phyloP scores from a whole-genome alignment of 2,797 vertebrate species.

The Valencia hispanica region DNA sequence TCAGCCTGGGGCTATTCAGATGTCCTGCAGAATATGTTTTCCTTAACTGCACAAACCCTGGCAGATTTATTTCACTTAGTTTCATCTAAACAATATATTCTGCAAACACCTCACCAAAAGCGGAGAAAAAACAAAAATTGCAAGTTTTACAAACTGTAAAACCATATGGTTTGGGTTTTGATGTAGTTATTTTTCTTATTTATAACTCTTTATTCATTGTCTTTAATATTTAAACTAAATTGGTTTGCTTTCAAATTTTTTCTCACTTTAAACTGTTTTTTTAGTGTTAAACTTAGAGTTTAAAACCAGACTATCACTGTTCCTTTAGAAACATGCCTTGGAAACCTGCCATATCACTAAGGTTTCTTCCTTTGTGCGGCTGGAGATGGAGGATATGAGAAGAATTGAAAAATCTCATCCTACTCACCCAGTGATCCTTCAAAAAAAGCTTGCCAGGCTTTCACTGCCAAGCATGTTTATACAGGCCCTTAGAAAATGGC shows the following conservation, averaged over 20 bases:
- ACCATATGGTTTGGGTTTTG: not conserved
- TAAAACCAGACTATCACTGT: not conserved
- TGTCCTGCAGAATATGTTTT: too few species aligned
- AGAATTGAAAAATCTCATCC: constrained; percentile 49
- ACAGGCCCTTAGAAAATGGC: constrained; percentile 54
- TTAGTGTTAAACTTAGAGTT: not conserved
- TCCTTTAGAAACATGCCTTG: constrained; percentile 7
- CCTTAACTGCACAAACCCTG: not conserved
- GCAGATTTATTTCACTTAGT: not conserved
- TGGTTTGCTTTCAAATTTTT: not conserved
- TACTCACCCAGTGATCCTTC: constrained; percentile 61
- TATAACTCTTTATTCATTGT: not conserved
- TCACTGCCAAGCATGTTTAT: constrained; percentile 51
- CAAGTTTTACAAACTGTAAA: not conserved
- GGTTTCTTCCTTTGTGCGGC: constrained; percentile 23
- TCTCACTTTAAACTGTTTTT: not conserved
- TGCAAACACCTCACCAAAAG: not conserved
- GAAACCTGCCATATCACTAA: constrained; percentile 13
- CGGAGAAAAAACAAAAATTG: not conserved
- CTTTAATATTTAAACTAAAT: not conserved
- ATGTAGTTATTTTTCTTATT: not conserved
- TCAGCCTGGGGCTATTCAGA: not conserved
- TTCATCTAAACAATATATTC: not conserved
- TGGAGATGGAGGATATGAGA: constrained; percentile 28
- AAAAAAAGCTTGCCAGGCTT: constrained; percentile 53